Base-by-base conservation (phyloP, 2,113 vertebrate genomes). In the Mesoclemmys tuberculata region DNA sequence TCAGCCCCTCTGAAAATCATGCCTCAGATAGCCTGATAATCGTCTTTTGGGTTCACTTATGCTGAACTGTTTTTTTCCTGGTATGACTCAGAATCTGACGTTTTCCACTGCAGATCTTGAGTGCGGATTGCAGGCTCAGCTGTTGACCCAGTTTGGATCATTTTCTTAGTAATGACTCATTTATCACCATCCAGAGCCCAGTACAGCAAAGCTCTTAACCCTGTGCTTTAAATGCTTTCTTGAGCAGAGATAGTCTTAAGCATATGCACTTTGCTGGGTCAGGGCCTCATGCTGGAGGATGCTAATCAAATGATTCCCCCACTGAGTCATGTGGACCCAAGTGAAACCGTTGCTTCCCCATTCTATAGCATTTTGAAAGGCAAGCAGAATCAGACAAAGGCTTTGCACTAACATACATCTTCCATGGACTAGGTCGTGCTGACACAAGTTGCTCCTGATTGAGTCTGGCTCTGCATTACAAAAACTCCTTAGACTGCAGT, bases 121-220 rank as follows among this genome's bases (percentile, higher is more conserved):
- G 90, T 85, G 93, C 85, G 80, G 85, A 8, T 2, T 41, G 88
- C 80, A 9, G 0, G 44, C 78, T 85, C 54, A 24, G 94, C 96
- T 77, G 89, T 22, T 85, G 90, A 91, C 87, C 93, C 95, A 88
- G 81, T 95, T 84, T 82, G 89, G 94, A 80, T 94, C 86, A 96
- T 95, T 94, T 87, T 95, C 90, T 87, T 84, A 2, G 0, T 94
- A 94, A 94, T 92, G 94, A 95, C 85, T 97, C 94, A 95, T 96
- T 96, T 97, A 94, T 96, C 89, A 31, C 90, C 16, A 90, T 90
- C 84, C 94, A 93, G 91, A 94, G 93, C 77, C 85, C 91, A 90
- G 93, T 97, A 94, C 94, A 96, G 77, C 91, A 84, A 93, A 95
- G 90, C 86, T 85, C 80, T 96, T 82, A 26, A 82, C 58, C 22